Base-by-base conservation (phyloP, 2,797 vertebrate genomes). In the Argya squamiceps region DNA sequence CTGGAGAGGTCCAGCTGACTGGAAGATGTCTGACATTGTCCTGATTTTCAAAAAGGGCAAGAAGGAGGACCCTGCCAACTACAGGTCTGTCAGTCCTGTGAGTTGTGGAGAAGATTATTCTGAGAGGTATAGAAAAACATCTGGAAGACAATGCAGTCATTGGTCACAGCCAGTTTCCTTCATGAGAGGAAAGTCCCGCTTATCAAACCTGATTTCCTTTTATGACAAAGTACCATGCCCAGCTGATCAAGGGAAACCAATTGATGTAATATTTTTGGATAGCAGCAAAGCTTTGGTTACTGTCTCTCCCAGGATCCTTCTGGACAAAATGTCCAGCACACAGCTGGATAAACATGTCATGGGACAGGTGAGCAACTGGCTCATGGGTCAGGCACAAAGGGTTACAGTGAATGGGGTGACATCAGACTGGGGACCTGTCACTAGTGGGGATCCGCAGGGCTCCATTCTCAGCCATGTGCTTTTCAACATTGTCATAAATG, bases 351-450 rank as follows among this genome's bases (percentile, higher is more conserved):
- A 39, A 46, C 20, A 24, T 15, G 1, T n/a, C 11, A 29, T 52
- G 29, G 23, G 5, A 29, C 46, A 23, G 5, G 27, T 59, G 62
- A 59, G 19, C 12, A 52, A 0, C 10, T 46, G 53, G 53, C 15
- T n/a, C 53, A 60, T 0, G 0, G 32, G 15, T 32, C 27, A 12
- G 71, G 15, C n/a, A n/a, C 37, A 50, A 44, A 50, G 62, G 27
- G 70, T 18, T 67, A 12, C 53, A 59, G 52, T 4, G 60, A 65
- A 22, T 50, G 70, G 1, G 43, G 44, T 59, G 44, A 50, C 62
- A 59, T 50, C 44, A 50, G 44, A 1, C 37, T 43, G 27, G 62
- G 21, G 22, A 32, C 12, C 27, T 67, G 52, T 58, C 44, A 15
- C 27, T 15, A 7, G 15, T 1, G 37, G 15, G 3, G 22, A 27